phyloP scores from a whole-genome alignment of 2,888 invertebrate genomes.

The Erebia ligea region DNA sequence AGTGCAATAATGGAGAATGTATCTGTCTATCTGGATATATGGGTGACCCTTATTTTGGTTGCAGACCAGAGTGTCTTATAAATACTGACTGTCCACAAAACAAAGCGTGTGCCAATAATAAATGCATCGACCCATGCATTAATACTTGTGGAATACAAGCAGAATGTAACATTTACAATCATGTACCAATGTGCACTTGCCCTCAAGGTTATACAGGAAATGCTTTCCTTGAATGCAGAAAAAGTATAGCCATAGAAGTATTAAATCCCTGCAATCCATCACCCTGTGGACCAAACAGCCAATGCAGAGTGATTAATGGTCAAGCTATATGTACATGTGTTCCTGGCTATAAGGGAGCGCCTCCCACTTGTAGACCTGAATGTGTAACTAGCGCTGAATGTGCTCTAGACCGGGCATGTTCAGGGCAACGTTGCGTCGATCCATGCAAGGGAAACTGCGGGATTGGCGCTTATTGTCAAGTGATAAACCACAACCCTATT shows the following conservation, averaged over 20 bases:
- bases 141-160: slow-evolving; percentile 90
- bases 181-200: slow-evolving; percentile 84
- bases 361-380: slow-evolving; percentile 88
- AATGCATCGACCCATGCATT: slow-evolving; percentile 90
- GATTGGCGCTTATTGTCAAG: slow-evolving; percentile 86
- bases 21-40: slow-evolving; percentile 88
- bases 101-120: slow-evolving; percentile 87
- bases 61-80: slow-evolving; percentile 91
- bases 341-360: slow-evolving; percentile 86
- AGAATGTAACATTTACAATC: slow-evolving; percentile 87
- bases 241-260: slow-evolving; percentile 59
- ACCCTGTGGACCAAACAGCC: slow-evolving; percentile 88
- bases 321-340: slow-evolving; percentile 88
- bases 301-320: slow-evolving; percentile 86
- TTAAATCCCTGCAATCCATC: slow-evolving; percentile 87
- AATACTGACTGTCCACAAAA: slow-evolving; percentile 88
- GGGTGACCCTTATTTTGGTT: slow-evolving; percentile 90
- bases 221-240: slow-evolving; percentile 86
- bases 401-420: slow-evolving; percentile 86
- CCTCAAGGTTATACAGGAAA: slow-evolving; percentile 86
- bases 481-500: slow-evolving; percentile 89
- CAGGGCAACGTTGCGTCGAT: slow-evolving; percentile 87
- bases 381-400: slow-evolving; percentile 88
- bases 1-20: slow-evolving; percentile 87
- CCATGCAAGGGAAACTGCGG: slow-evolving; percentile 90